These are phyloP conservation scores for Butorides virescens DNA, from an alignment of 2,113 vertebrate genomes.

Conservation along the genomic window DNA sequence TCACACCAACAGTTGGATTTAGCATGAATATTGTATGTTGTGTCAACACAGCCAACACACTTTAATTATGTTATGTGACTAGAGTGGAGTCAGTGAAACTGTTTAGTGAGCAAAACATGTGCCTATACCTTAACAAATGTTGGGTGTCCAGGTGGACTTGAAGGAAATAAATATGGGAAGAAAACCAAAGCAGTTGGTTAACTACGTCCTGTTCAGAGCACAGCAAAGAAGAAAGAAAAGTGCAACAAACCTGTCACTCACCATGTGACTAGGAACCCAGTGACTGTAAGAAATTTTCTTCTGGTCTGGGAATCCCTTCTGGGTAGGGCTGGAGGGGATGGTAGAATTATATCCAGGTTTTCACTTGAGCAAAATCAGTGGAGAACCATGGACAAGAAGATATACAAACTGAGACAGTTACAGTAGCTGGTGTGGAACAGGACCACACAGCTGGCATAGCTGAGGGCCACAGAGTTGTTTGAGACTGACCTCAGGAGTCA, in stretches of 20 bases:
- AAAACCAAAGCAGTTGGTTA: rapidly evolving
- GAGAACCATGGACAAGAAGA: background rate
- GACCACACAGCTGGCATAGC: background rate
- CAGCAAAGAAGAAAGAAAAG: background rate
- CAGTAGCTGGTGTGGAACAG: background rate
- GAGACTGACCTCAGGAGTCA: background rate
- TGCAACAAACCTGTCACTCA: background rate
- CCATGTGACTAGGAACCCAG: background rate
- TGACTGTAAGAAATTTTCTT: background rate
- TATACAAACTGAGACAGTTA: background rate
- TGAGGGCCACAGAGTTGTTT: background rate
- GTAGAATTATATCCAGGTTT: background rate
- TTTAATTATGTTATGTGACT: background rate
- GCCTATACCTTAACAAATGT: background rate
- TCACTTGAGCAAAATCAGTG: background rate
- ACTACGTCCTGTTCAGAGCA: background rate
- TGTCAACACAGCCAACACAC: background rate
- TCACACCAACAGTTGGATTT: background rate
- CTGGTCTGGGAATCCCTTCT: background rate
- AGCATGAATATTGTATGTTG: background rate
- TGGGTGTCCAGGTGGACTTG: background rate
- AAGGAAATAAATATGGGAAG: background rate
- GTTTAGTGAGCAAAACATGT: background rate
- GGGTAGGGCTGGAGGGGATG: background rate
- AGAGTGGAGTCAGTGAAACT: background rate